A percentile compares a stretch with the other conserved stretches of the same genome.
Evolutionary conservation across 1,140 invertebrate species (phyloP).

Genomic region (Lepidurus arcticus): DNA sequence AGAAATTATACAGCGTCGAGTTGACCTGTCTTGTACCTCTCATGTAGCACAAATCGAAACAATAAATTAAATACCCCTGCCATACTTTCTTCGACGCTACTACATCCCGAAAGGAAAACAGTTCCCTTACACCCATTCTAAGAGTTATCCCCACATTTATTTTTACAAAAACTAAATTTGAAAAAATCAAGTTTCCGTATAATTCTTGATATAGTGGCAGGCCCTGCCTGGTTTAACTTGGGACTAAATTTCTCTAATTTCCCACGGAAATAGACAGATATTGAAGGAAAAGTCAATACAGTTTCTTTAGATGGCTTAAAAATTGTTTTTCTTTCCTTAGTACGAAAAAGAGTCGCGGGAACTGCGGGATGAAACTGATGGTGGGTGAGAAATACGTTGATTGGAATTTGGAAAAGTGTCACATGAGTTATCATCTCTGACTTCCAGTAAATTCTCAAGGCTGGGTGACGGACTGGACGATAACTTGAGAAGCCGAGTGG

Average conservation of each 20-base stretch:
- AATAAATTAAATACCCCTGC: background rate
- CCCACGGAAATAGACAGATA: no score
- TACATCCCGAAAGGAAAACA: background rate
- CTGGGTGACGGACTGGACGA: background rate
- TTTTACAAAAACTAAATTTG: background rate
- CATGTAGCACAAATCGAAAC: background rate
- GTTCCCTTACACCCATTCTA: background rate
- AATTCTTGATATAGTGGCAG: background rate
- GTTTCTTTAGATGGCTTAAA: no score
- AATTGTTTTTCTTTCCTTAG: no score
- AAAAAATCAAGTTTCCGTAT: background rate
- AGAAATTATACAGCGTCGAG: background rate
- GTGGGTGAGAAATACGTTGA: background rate
- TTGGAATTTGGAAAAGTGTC: background rate
- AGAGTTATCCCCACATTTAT: background rate
- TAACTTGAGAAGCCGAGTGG: constrained; percentile 7
- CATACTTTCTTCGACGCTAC: no score
- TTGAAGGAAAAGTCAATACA: no score
- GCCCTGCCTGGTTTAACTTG: background rate
- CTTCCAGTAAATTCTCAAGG: background rate
- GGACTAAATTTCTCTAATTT: no score
- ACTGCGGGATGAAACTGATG: background rate
- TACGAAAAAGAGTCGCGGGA: background rate
- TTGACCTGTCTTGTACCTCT: background rate
- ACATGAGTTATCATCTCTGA: background rate